A percentile compares a stretch with the other conserved stretches of the same genome.
Conservation (phyloP, 2,797 vertebrate species). For the Hypotaenidia okinawae region DNA sequence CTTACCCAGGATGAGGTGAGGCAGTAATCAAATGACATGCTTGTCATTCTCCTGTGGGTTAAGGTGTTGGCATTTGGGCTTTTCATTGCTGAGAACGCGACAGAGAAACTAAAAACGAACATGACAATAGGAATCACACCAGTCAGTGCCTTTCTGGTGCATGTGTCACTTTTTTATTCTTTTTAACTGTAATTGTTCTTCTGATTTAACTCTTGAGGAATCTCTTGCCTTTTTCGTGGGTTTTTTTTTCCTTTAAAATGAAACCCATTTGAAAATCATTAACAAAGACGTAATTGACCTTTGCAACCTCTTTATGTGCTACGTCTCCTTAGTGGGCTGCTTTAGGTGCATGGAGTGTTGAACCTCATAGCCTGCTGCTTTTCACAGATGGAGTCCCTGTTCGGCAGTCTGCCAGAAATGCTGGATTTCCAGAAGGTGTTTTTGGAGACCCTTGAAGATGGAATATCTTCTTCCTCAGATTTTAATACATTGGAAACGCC, state of each 20-base stretch:
- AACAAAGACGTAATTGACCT: background rate
- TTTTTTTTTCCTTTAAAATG: background rate
- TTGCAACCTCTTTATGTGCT: background rate
- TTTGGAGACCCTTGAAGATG: slow-evolving; percentile 94
- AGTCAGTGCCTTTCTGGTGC: background rate
- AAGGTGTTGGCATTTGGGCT: background rate
- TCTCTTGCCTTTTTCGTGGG: background rate
- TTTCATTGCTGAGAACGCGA: background rate
- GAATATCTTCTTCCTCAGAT: slow-evolving; percentile 90
- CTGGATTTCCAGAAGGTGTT: slow-evolving; percentile 97
- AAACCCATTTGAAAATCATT: background rate
- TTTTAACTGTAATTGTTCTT: background rate
- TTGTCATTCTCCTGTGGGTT: background rate
- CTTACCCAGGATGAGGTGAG: slow-evolving; percentile 94
- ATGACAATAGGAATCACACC: background rate
- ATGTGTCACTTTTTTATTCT: background rate
- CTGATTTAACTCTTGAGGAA: background rate
- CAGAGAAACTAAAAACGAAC: background rate
- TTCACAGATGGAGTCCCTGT: slow-evolving; percentile 94
- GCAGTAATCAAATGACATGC: background rate
- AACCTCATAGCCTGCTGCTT: background rate
- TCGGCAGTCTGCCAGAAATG: slow-evolving; percentile 97
- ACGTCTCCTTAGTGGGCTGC: background rate
- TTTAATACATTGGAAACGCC: slow-evolving; percentile 91
- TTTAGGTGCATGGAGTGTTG: background rate